Conservation (phyloP, 2,797 vertebrate species). For the Cheirogaleus major region DNA sequence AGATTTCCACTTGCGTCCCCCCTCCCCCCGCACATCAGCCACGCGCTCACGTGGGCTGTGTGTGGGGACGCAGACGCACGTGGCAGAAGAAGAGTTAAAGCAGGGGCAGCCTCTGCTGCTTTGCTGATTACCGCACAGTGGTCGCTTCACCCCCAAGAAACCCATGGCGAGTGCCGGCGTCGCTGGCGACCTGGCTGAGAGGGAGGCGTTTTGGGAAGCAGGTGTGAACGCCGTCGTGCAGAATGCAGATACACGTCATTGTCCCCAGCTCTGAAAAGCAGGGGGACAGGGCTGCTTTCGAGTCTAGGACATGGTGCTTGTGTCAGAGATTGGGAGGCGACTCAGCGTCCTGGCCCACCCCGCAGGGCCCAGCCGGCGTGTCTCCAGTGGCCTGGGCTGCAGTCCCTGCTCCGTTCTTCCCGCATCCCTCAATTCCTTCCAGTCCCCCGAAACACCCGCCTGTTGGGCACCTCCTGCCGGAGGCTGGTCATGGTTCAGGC, state of each 20-base stretch:
- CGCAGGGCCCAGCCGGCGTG: fast-evolving
- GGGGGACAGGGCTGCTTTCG: background rate
- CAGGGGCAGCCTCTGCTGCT: background rate
- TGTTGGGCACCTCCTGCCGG: fast-evolving
- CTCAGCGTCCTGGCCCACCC: background rate
- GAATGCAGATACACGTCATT: background rate
- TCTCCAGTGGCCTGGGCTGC: background rate
- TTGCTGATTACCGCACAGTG: background rate
- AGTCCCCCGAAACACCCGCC: fast-evolving
- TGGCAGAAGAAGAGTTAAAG: background rate
- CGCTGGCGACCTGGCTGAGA: background rate
- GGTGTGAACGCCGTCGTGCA: fast-evolving
- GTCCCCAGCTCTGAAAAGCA: background rate
- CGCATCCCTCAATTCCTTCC: fast-evolving
- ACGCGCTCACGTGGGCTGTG: fast-evolving
- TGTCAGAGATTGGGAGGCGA: background rate
- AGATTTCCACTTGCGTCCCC: fast-evolving
- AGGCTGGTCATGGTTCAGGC: background rate
- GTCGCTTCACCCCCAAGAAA: background rate
- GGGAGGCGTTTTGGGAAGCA: background rate
- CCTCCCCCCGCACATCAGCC: fast-evolving
- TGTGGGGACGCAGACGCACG: fast-evolving
- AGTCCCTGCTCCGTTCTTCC: background rate
- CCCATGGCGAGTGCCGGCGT: background rate
- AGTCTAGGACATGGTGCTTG: background rate